Evolutionary conservation across 2,888 invertebrate species (phyloP), one percentile per base, ranked within the genome.

Genomic region (Caenorhabditis plicata): DNA sequence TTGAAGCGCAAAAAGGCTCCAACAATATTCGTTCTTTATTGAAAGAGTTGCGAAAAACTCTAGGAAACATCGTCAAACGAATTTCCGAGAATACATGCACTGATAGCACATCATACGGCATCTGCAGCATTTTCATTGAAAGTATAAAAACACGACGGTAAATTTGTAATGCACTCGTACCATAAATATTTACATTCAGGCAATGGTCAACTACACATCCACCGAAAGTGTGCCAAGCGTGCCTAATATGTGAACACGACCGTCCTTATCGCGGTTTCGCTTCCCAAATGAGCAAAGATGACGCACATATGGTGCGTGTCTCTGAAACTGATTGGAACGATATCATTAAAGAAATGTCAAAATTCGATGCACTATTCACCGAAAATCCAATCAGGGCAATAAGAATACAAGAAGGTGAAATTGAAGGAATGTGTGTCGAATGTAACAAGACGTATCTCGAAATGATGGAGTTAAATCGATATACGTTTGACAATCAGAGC

Each of bases 321-420:
- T 63, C 60, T 0, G 39, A 36, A 8, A 48, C 53, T 3, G 71
- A 71, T 32, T 71, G 71, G 71, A 15, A 27, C 17, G 56, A 47
- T 4, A 52, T 68, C 31, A 19, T 49, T 8, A 26, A 25, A 7
- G 64, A 49, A 35, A 48, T 54, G 13, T 32, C 41, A 8, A 54
- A 51, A 17, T 42, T 56, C 3, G 55, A 62, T 27, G 15, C 15
- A 13, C 47, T 35, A 26, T 39, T 47, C 17, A 60, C 50, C 33
- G 56, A 46, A n/a, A 40, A 50, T n/a, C 20, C 25, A 3, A 7
- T 35, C 4, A 15, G 20, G 2, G 11, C 32, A 3, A 53, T 60
- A n/a, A 25, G 7, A 1, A 42, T 53, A 1, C 35, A 40, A 19
- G 46, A 60, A 19, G 56, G 56, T 25, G 35, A 19, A 2, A 55